Evolutionary conservation across 2,888 invertebrate genomes (phyloP).

Genomic region (Tenthredo scrophulariae): DNA sequence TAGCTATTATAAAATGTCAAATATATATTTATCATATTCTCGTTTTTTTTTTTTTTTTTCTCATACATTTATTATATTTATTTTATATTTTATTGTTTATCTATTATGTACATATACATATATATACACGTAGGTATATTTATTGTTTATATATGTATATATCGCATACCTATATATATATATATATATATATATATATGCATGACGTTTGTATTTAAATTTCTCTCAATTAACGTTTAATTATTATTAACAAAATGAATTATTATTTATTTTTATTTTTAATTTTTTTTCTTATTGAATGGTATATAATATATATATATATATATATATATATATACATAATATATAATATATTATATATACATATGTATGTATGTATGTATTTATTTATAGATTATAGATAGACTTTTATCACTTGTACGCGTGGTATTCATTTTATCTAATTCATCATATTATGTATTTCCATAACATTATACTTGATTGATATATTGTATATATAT

Average conservation of each 20-base stretch:
- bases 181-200: slow-evolving; percentile 44
- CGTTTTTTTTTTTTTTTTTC: slow-evolving; percentile 50
- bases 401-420: slow-evolving; percentile 55
- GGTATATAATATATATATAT: slow-evolving; percentile 59
- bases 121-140: slow-evolving; percentile 56
- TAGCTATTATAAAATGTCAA: slow-evolving; percentile 57
- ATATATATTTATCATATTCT: slow-evolving; percentile 55
- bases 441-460: slow-evolving; percentile 54
- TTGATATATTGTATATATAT: slow-evolving; percentile 67
- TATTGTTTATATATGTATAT: slow-evolving; percentile 54
- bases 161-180: slow-evolving; percentile 52
- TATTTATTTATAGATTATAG: slow-evolving; percentile 26
- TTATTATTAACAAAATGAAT: slow-evolving; percentile 36
- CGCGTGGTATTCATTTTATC: slow-evolving; percentile 58
- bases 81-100: slow-evolving; percentile 42
- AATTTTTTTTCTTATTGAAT: slow-evolving; percentile 28
- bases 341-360: neutral
- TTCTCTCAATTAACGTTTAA: slow-evolving; percentile 11
- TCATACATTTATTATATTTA: slow-evolving; percentile 45
- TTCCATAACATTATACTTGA: slow-evolving; percentile 69
- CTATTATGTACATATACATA: slow-evolving; percentile 58
- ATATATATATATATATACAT: slow-evolving; percentile 58
- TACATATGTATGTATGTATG: neutral
- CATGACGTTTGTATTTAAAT: slow-evolving; percentile 23
- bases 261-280: slow-evolving; percentile 29